Base-by-base conservation (phyloP, 1,140 invertebrate genomes). In the Grapholita molesta region DNA sequence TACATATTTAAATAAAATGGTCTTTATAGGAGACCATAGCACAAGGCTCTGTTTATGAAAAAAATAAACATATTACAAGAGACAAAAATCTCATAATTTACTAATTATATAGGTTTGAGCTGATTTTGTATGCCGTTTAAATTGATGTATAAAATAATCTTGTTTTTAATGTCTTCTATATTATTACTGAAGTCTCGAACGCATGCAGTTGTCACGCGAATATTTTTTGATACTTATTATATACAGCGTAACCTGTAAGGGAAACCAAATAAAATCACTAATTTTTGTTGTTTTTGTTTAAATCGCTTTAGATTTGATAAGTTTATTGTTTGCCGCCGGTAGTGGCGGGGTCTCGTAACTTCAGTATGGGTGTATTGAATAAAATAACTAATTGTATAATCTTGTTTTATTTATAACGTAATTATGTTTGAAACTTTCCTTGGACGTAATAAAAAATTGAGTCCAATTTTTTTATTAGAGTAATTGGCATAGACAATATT, bases 181-280 rank as follows among this genome's bases (percentile, higher is more conserved):
- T 66, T 66, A 66, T 35, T 12, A 38, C 6, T 38, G 4, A n/a
- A 38, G 42, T 48, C 42, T 48, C 42, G 42, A 48, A 21, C 42
- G 55, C 55, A 28, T 61, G 18, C 25, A 61, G 55, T 30, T 61
- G 5, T 25, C n/a, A 61, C 55, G 55, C 25, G 53, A 61, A 15
- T 8, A 28, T 30, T 25, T 68, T 68, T 69, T 72, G 55, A 69
- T 72, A 72, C 64, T 23, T 66, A 61, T 66, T 55, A 53, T 33
- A 33, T 48, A 67, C 21, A 23, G 6, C 24, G 21, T 70, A 42
- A 61, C 67, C 30, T 48, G 64, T 32, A 61, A 25, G 66, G 67
- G 23, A 69, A 69, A 72, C 70, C 70, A 72, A 72, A 72, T 72
- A 72, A 72, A 72, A 72, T 38, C 21, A 61, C 42, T 67, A 69